Evolutionary conservation across 2,888 invertebrate genomes (phyloP).

Genomic region (Hyposoter didymator): DNA sequence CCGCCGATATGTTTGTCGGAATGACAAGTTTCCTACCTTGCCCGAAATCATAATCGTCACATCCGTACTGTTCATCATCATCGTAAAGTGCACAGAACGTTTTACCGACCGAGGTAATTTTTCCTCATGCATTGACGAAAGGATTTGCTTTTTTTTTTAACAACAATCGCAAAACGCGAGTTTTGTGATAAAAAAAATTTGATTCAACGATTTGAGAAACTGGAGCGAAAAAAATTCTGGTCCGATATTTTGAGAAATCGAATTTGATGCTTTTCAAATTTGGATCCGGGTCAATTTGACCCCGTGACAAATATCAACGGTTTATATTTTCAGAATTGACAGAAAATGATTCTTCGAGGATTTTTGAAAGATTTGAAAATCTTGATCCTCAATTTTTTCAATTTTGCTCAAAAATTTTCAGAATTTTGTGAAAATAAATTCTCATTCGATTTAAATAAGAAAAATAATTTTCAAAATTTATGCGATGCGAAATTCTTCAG

Average conservation of each 20-base stretch:
- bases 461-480: too few species aligned
- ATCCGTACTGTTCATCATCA: constrained; percentile 50
- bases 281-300: not conserved
- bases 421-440: not conserved
- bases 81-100: constrained; percentile 34
- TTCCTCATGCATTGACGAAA: too few species aligned
- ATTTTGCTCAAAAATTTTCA: not conserved
- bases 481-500: constrained; percentile 3
- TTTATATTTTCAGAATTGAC: not conserved
- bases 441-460: not conserved
- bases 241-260: not conserved
- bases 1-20: not conserved
- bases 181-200: not conserved
- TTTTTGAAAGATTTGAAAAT: not conserved
- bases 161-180: not conserved
- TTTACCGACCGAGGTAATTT: constrained; percentile 7
- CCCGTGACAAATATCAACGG: not conserved
- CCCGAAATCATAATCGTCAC: not conserved
- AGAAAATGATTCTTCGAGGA: not conserved
- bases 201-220: not conserved
- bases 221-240: not conserved
- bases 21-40: constrained; percentile 35
- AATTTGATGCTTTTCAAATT: too few species aligned
- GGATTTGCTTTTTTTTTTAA: not conserved
- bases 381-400: not conserved